phyloP scores from a whole-genome alignment of 1,140 invertebrate species.

The Cepaea nemoralis region DNA sequence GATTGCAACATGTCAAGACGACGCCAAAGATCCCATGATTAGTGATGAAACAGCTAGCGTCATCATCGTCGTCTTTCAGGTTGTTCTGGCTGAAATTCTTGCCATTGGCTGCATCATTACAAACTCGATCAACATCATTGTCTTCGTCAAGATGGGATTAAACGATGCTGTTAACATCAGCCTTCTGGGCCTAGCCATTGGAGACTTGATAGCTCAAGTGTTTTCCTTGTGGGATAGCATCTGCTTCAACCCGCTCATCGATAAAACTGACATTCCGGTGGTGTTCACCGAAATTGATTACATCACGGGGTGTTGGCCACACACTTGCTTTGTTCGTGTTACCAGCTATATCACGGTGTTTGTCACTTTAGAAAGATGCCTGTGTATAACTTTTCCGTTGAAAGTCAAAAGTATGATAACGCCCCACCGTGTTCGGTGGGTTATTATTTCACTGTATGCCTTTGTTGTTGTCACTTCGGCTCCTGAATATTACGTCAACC shows the following conservation, averaged over 20 bases:
- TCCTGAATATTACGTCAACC: constrained; percentile 21
- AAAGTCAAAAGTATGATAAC: constrained; percentile 12
- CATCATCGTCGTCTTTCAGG: not conserved
- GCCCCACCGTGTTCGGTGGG: not conserved
- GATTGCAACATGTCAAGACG: not conserved
- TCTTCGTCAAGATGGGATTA: constrained; percentile 19
- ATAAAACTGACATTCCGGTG: constrained; percentile 1
- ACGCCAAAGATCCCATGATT: not conserved
- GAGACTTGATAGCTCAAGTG: not conserved
- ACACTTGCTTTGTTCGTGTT: constrained; percentile 6
- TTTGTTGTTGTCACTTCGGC: not conserved
- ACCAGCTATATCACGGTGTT: constrained; percentile 26
- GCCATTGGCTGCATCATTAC: not conserved
- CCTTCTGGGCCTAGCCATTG: constrained; percentile 5
- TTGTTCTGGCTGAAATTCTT: not conserved
- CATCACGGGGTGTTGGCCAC: constrained; percentile 24
- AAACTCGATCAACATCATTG: constrained; percentile 18
- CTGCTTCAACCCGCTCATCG: constrained; percentile 11
- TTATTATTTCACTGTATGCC: not conserved
- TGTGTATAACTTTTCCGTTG: constrained; percentile 14
- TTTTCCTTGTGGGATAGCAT: not conserved
- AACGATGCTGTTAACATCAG: constrained; percentile 29
- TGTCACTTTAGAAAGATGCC: constrained; percentile 18
- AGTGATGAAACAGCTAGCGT: not conserved
- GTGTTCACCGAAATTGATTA: not conserved